These are phyloP conservation scores for Prunella himalayana DNA, from an alignment of 2,113 vertebrate species.

Conservation along the genomic window DNA sequence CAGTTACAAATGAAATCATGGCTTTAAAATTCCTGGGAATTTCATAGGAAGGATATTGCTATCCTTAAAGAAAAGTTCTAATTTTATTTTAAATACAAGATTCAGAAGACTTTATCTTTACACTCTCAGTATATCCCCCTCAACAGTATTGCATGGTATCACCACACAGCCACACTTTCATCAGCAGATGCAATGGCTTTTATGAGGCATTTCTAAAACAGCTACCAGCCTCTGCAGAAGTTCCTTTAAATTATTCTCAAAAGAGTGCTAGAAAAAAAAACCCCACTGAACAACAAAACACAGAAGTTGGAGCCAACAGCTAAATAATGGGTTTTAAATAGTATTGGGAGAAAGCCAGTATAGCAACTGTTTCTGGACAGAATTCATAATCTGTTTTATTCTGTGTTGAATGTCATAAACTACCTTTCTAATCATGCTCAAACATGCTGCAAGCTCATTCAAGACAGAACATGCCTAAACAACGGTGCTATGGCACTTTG, in stretches of 20 bases:
- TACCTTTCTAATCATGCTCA: not conserved
- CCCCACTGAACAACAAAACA: not conserved
- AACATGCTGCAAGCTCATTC: not conserved
- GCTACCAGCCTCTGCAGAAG: not conserved
- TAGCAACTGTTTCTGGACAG: not conserved
- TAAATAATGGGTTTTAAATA: constrained; percentile 30
- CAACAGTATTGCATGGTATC: not conserved
- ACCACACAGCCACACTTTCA: not conserved
- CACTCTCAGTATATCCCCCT: not conserved
- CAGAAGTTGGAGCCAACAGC: not conserved
- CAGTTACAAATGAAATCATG: not conserved
- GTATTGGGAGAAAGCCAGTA: not conserved
- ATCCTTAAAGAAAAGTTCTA: not conserved
- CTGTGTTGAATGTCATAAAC: not conserved
- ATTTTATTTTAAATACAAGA: not conserved
- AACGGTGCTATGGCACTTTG: not conserved
- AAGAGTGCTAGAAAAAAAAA: not conserved
- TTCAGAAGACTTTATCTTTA: not conserved
- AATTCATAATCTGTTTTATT: constrained; percentile 25
- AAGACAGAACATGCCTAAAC: not conserved
- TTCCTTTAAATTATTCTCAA: not conserved
- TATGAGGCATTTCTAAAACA: not conserved
- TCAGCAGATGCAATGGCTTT: not conserved
- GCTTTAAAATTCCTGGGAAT: not conserved
- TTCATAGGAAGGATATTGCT: not conserved